Conservation (phyloP, 2,797 vertebrate species). For the Okamejei kenojei region DNA sequence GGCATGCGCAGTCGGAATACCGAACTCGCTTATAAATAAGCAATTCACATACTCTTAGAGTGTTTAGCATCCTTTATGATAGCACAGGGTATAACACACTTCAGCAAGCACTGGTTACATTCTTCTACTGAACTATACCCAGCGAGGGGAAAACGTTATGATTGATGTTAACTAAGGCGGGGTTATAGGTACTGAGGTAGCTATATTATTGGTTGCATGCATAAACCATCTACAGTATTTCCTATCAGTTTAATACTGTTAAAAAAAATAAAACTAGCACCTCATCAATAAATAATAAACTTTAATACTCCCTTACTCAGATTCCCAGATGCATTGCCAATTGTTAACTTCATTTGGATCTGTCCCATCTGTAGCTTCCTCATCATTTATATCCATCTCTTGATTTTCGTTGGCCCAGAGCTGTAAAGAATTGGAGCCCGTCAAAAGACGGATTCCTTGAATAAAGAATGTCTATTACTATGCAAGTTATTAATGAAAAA, state of each 20-base stretch:
- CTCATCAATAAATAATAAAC: not conserved
- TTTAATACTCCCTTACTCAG: conserved; percentile 72
- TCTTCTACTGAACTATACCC: no score
- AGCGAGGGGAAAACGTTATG: no score
- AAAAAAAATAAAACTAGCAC: not conserved
- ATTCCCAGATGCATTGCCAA: conserved; percentile 89
- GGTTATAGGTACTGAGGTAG: no score
- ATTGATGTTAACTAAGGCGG: no score
- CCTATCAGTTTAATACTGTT: not conserved
- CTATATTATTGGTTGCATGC: no score
- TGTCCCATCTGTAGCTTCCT: conserved; percentile 51
- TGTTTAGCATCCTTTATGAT: no score
- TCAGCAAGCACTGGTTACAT: no score
- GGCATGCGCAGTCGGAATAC: no score
- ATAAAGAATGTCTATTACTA: not conserved
- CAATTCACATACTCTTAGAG: no score
- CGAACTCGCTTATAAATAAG: no score
- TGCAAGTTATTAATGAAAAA: conserved; percentile 22
- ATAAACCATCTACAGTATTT: no score
- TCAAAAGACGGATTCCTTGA: conserved; percentile 76
- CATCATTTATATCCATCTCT: conserved; percentile 51
- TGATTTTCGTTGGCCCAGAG: conserved; percentile 71
- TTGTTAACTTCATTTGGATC: conserved; percentile 51
- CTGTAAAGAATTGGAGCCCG: conserved; percentile 77
- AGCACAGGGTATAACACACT: no score